Base-by-base conservation (phyloP, 2,797 vertebrate species). In the Pogonophryne albipinna region DNA sequence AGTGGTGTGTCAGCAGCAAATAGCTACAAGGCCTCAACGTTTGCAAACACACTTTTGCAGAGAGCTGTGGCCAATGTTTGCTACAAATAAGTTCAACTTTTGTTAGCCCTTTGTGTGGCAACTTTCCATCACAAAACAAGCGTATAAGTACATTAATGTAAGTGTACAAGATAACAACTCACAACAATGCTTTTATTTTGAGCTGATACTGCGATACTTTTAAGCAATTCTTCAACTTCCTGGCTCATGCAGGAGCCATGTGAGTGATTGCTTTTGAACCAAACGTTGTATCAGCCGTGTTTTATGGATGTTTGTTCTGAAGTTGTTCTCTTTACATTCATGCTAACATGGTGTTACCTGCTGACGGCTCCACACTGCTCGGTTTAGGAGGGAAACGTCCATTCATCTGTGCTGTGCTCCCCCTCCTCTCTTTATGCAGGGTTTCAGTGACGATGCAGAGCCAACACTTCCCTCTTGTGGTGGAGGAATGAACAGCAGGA, bases 381-480 rank as follows among this genome's bases (percentile, higher is more conserved):
- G 14, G 65, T 10, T 34, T 34, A 23, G 15, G 5, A 53, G 41
- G 34, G 53, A 60, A 12, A 50, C 68, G 20, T 62, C 34, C 68
- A 42, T n/a, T 57, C 71, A 34, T 71, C 52, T 10, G 15, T 0
- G 10, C 46, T n/a, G 27, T 4, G 2, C 13, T 17, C 16, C 34
- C 6, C 61, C 10, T 4, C 2, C n/a, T 74, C 15, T 7, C 12
- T 13, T 44, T 38, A 11, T 17, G 51, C 19, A 31, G 19, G 0
- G n/a, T 13, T 45, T 46, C 71, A 44, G 46, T 42, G 72, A 55
- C 11, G 88, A 84, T 75, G 31, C 83, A 95, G 89, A 92, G 80
- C 19, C 93, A 92, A 94, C 83, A 91, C 71, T 49, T 61, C 87
- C 93, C 95, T 95, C 95, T 94, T 89, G 94, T 92, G 95, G 91